A percentile compares a stretch with the other conserved stretches of the same genome.
Evolutionary conservation across 2,888 invertebrate genomes (phyloP).

Genomic region (Meghimatium bilineatum): DNA sequence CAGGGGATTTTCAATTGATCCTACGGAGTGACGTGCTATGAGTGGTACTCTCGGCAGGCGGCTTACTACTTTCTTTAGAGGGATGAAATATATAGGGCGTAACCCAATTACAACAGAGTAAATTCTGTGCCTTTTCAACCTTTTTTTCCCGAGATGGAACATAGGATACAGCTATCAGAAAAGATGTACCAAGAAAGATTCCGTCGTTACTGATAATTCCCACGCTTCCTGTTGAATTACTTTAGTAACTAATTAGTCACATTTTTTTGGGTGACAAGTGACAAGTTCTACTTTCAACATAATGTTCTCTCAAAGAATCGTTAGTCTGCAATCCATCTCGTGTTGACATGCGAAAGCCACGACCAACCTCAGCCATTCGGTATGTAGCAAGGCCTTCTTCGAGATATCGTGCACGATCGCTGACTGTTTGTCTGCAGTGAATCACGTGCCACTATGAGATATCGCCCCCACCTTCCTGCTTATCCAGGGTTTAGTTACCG

Average conservation of each 20-base stretch:
- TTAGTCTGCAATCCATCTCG: neutral
- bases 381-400: neutral
- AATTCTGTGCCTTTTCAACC: too few species aligned
- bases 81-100: too few species aligned
- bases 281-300: neutral
- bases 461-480: constrained; percentile 16
- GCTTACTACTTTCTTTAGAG: too few species aligned
- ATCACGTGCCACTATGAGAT: constrained; percentile 41
- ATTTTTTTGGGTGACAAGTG: constrained; percentile 1
- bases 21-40: too few species aligned
- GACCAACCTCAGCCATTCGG: neutral
- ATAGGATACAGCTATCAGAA: too few species aligned
- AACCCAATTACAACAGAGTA: too few species aligned
- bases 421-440: constrained; percentile 25
- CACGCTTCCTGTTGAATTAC: neutral
- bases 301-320: neutral
- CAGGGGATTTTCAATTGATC: too few species aligned
- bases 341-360: constrained; percentile 3
- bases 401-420: constrained; percentile 38
- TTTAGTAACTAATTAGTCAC: constrained; percentile 7
- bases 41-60: too few species aligned
- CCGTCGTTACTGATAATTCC: neutral
- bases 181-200: neutral
- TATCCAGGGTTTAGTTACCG: constrained; percentile 18
- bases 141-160: too few species aligned